These are phyloP conservation scores for Lasioglossum lativentre DNA, from an alignment of 2,888 invertebrate genomes.

Conservation along the genomic window DNA sequence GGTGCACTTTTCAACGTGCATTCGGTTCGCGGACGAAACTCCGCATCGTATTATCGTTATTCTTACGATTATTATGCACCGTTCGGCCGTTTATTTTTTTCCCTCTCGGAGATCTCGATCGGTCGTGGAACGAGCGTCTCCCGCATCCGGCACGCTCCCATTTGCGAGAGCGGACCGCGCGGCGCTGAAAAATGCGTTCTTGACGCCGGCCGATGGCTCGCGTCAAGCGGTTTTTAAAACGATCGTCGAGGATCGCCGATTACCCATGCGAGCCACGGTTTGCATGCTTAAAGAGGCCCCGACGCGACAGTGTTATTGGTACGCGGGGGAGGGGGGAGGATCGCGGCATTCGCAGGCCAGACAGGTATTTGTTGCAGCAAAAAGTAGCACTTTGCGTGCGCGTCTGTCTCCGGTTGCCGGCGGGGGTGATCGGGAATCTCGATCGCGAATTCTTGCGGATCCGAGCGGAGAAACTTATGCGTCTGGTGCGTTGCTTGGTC, in stretches of 20 bases:
- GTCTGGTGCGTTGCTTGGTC: background rate
- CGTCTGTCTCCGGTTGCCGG: background rate
- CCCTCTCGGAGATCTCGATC: background rate
- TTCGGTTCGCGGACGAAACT: background rate
- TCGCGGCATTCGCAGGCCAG: slow-evolving; percentile 3
- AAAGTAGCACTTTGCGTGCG: background rate
- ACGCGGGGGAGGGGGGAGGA: background rate
- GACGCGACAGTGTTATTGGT: slow-evolving; percentile 15
- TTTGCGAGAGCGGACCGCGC: slow-evolving; percentile 1
- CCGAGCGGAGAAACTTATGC: background rate
- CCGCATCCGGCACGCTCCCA: slow-evolving; percentile 39
- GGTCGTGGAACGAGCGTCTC: slow-evolving; percentile 41
- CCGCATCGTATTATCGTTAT: background rate
- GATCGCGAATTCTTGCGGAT: background rate
- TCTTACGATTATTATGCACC: slow-evolving; percentile 12
- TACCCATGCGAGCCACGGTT: slow-evolving; percentile 6
- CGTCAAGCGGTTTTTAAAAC: background rate
- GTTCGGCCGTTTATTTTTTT: slow-evolving; percentile 25
- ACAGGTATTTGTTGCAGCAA: slow-evolving; percentile 2
- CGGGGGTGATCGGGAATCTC: slow-evolving; percentile 3
- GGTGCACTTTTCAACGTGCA: background rate
- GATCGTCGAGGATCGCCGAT: slow-evolving; percentile 6
- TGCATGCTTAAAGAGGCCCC: slow-evolving; percentile 7
- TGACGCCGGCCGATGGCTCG: slow-evolving; percentile 17
- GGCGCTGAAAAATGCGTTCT: slow-evolving; percentile 11